These are phyloP conservation scores for Gnathonemus echidnorhynchus DNA, from an alignment of 2,113 vertebrate genomes.

Conservation along the genomic window DNA sequence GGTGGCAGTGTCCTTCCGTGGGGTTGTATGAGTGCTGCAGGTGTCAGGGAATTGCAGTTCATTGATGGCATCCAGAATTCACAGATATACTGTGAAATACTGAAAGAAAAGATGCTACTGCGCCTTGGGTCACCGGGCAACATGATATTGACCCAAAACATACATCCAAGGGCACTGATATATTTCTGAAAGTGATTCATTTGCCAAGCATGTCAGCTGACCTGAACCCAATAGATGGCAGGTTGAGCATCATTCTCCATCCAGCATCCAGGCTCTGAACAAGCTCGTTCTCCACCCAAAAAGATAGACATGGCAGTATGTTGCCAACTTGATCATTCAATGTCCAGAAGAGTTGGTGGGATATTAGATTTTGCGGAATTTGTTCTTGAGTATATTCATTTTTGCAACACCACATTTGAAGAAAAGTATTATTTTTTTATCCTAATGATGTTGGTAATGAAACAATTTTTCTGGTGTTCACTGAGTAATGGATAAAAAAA, in stretches of 20 bases:
- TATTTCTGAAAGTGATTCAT: neutral
- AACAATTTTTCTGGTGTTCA: neutral
- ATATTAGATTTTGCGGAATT: neutral
- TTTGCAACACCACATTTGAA: neutral
- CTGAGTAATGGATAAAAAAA: neutral
- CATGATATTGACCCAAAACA: neutral
- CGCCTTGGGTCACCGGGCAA: neutral
- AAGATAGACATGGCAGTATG: neutral
- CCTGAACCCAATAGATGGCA: neutral
- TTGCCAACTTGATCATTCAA: neutral
- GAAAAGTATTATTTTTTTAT: neutral
- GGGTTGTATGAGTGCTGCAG: neutral
- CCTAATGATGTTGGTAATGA: neutral
- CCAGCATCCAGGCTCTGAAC: neutral
- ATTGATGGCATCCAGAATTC: neutral
- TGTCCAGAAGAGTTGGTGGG: neutral
- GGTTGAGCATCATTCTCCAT: neutral
- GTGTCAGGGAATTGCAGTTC: neutral
- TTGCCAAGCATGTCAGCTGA: neutral
- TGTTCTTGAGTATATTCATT: neutral
- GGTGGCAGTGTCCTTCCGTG: neutral
- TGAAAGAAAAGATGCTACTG: neutral
- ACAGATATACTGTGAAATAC: neutral
- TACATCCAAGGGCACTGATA: neutral
- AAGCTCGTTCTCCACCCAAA: neutral